phyloP scores from a whole-genome alignment of 2,113 vertebrate species.

The Strigops habroptila region DNA sequence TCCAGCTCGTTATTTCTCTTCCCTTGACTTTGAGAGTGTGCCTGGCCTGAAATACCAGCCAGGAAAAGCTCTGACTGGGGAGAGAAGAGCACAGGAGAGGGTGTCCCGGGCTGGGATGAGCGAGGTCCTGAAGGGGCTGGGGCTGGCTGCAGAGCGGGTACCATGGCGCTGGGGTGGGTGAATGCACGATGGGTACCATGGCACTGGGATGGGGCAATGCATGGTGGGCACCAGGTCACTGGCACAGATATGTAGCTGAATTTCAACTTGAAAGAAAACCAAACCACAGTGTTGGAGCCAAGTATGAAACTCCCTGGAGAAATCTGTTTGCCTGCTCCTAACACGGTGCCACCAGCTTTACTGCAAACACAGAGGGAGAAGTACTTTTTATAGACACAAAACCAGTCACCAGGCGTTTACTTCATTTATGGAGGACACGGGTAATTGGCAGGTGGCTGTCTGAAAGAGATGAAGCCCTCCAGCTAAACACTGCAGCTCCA shows the following conservation, averaged over 20 bases:
- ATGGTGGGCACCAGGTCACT: neutral
- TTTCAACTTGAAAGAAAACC: neutral
- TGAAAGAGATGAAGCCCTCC: slow-evolving; percentile 49
- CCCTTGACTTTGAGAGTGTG: neutral
- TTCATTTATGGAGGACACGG: neutral
- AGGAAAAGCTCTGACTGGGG: neutral
- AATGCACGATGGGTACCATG: neutral
- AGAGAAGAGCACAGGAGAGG: neutral
- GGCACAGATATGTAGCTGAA: neutral
- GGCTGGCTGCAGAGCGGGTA: neutral
- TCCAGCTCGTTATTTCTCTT: neutral
- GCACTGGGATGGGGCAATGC: neutral
- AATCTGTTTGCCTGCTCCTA: neutral
- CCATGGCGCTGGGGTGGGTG: too few relatives aligned
- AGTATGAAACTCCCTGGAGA: slow-evolving; percentile 1
- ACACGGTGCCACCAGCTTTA: neutral
- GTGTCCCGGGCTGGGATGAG: neutral
- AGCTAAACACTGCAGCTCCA: neutral
- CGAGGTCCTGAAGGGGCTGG: neutral
- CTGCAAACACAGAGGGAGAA: neutral
- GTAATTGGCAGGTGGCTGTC: slow-evolving; percentile 49
- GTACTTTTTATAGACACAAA: neutral
- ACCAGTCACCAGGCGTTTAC: neutral
- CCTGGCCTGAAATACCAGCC: neutral
- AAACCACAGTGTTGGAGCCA: neutral